A percentile compares a stretch with the other conserved stretches of the same genome.
Conservation (phyloP, 1,140 invertebrate genomes). For the Dendroctonus ponderosae region DNA sequence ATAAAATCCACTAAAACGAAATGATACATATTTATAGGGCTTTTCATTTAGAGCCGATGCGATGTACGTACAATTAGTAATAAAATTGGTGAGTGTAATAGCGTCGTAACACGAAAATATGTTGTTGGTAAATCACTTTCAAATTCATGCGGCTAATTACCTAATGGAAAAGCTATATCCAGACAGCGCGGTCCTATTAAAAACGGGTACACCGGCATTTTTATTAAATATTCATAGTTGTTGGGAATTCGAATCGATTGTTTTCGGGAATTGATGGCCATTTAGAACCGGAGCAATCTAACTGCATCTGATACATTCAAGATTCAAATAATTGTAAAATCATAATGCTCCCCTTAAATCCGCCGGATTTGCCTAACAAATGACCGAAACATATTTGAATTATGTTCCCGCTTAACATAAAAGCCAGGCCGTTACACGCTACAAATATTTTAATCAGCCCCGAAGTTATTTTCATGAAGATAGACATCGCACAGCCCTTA, state of each 20-base stretch:
- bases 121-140: slow-evolving; percentile 35
- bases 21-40: slow-evolving; percentile 35
- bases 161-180: slow-evolving; percentile 35
- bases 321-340: no score
- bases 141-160: slow-evolving; percentile 37
- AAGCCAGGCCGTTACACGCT: neutral
- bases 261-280: no score
- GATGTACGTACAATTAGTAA: slow-evolving; percentile 33
- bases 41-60: slow-evolving; percentile 29
- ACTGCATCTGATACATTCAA: no score
- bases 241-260: no score
- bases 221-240: slow-evolving; percentile 35
- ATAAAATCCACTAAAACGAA: slow-evolving; percentile 21
- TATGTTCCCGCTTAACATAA: no score
- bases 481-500: neutral
- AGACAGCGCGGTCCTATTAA: slow-evolving; percentile 18
- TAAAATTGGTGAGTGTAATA: slow-evolving; percentile 30
- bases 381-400: no score
- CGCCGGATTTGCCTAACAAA: no score
- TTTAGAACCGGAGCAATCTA: no score
- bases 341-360: no score
- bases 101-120: slow-evolving; percentile 31
- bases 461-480: neutral
- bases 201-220: slow-evolving; percentile 25
- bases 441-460: neutral